These are phyloP conservation scores for Norana najaformis DNA, from an alignment of 2,888 invertebrate species.

Conservation along the genomic window DNA sequence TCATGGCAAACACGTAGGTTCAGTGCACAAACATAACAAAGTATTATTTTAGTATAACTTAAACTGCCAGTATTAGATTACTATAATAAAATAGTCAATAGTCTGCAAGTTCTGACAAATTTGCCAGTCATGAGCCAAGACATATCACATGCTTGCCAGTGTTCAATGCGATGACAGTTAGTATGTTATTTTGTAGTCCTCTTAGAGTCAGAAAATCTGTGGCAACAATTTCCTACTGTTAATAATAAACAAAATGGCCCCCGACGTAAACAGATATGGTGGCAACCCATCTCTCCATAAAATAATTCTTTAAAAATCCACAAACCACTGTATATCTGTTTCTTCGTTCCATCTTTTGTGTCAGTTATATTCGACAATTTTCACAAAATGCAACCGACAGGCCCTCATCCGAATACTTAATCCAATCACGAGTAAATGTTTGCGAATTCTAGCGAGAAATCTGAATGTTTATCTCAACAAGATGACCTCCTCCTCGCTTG, in stretches of 20 bases:
- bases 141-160: too few relatives aligned
- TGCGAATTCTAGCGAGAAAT: not conserved
- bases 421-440: not conserved
- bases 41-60: too few relatives aligned
- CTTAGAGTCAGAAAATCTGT: too few relatives aligned
- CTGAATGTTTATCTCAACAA: not conserved
- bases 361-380: not conserved
- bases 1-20: too few relatives aligned
- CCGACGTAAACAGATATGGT: not conserved
- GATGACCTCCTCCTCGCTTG: not conserved
- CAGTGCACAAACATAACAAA: too few relatives aligned
- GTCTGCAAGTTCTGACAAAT: too few relatives aligned
- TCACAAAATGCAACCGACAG: not conserved
- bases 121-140: too few relatives aligned
- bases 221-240: too few relatives aligned
- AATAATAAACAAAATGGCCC: not conserved
- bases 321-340: conserved; percentile 3
- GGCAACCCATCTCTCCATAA: not conserved
- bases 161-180: too few relatives aligned
- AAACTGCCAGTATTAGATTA: too few relatives aligned
- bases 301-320: not conserved
- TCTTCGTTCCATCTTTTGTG: not conserved
- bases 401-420: conserved; percentile 6
- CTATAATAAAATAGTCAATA: too few relatives aligned
- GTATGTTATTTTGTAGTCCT: too few relatives aligned